Conservation (phyloP, 2,797 vertebrate species). For the Furcifer pardalis region DNA sequence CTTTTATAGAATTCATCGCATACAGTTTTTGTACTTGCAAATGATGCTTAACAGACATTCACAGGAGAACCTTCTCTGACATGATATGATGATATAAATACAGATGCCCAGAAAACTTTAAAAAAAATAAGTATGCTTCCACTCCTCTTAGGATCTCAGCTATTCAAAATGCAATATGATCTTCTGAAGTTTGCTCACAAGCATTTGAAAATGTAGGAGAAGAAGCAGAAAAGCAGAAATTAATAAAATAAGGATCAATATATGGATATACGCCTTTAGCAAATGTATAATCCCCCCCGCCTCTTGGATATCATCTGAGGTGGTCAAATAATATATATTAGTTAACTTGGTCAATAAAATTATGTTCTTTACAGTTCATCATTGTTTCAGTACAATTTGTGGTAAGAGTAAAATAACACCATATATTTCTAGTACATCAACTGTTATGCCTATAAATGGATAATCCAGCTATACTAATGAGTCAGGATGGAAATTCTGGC, state of each 20-base stretch:
- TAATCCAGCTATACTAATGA: background rate
- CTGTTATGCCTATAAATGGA: background rate
- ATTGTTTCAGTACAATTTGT: background rate
- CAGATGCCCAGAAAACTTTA: constrained; percentile 7
- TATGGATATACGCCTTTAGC: background rate
- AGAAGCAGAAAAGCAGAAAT: background rate
- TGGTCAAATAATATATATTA: background rate
- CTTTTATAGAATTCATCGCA: background rate
- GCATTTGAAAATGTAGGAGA: background rate
- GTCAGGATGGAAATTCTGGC: background rate
- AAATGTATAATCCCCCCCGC: background rate
- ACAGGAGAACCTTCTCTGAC: background rate
- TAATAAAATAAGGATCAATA: background rate
- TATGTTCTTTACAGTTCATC: background rate
- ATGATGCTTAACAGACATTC: accelerated
- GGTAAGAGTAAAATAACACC: background rate
- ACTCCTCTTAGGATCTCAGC: background rate
- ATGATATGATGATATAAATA: constrained; percentile 20
- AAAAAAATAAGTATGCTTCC: constrained; percentile 9
- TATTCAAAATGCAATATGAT: background rate
- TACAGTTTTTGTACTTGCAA: background rate
- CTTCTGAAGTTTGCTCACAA: background rate
- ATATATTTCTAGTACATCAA: background rate
- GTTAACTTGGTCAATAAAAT: background rate
- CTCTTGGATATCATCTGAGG: background rate